Evolutionary conservation across 2,113 vertebrate species (phyloP).

Genomic region (Falco punctatus): DNA sequence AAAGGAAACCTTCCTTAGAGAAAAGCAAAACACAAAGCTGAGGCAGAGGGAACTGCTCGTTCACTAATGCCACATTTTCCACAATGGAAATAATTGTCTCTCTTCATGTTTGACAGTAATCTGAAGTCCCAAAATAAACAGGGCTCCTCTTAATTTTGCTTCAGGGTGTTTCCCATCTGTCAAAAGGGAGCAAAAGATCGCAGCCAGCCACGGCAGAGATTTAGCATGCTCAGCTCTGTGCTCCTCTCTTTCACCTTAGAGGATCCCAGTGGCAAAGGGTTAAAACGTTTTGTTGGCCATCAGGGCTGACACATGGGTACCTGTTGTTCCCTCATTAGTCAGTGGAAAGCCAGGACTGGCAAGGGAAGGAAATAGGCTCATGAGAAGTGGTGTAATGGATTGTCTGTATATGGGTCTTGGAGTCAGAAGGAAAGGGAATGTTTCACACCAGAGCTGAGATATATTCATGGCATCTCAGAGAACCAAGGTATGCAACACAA

Average conservation of each 20-base stretch:
- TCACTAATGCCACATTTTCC: conserved; percentile 46
- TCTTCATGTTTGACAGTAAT: not conserved
- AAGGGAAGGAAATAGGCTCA: not conserved
- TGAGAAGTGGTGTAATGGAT: not conserved
- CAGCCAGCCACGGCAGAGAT: rapidly evolving
- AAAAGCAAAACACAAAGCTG: not conserved
- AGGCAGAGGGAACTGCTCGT: not conserved
- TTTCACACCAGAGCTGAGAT: not conserved
- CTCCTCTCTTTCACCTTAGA: not conserved
- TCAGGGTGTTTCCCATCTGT: conserved; percentile 19
- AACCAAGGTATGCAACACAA: not conserved
- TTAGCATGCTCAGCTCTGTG: rapidly evolving
- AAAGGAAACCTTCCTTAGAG: conserved; percentile 41
- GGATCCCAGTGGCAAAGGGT: not conserved
- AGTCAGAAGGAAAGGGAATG: not conserved
- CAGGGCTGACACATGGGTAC: not conserved
- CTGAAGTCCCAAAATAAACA: conserved; percentile 13
- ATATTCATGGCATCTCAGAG: rapidly evolving
- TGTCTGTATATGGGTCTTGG: not conserved
- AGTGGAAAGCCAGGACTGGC: not conserved
- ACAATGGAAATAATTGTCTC: conserved; percentile 27
- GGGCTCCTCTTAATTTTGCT: conserved; percentile 28
- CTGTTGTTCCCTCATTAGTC: not conserved
- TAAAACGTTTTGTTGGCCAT: not conserved
- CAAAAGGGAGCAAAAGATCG: not conserved